These are phyloP conservation scores for Apistogramma diplotaenia DNA, from an alignment of 2,113 vertebrate genomes.

Conservation along the genomic window DNA sequence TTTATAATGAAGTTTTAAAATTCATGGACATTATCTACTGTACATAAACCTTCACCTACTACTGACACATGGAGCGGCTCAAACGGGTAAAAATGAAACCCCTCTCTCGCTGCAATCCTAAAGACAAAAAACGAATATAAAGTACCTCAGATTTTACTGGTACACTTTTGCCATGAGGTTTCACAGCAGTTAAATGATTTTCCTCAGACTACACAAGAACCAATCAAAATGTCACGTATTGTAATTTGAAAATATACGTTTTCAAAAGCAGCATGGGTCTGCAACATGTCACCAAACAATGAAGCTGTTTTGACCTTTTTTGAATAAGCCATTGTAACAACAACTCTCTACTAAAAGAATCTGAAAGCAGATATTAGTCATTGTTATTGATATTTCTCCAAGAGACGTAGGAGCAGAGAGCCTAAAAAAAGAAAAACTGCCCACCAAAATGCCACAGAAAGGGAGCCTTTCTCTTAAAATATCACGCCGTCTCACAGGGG, in stretches of 20 bases:
- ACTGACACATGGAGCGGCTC: background rate
- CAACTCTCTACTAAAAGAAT: slow-evolving; percentile 8
- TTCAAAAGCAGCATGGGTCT: background rate
- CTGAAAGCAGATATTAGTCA: slow-evolving; percentile 45
- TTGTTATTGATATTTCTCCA: slow-evolving; percentile 35
- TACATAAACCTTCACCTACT: background rate
- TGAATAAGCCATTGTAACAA: slow-evolving; percentile 25
- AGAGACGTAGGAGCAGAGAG: slow-evolving; percentile 5
- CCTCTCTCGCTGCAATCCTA: background rate
- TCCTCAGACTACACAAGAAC: background rate
- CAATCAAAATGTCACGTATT: background rate
- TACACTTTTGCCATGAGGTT: background rate
- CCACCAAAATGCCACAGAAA: slow-evolving; percentile 17
- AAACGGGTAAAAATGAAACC: background rate
- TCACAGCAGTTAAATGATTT: background rate
- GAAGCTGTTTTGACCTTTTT: slow-evolving; percentile 1
- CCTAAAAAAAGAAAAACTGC: slow-evolving; percentile 28
- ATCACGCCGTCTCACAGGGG: slow-evolving; percentile 10
- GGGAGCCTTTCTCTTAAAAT: slow-evolving; percentile 37
- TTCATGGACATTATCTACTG: background rate
- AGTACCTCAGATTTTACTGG: background rate
- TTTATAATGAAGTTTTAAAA: background rate
- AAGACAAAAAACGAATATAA: background rate
- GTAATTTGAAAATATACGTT: slow-evolving; percentile 15
- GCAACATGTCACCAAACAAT: background rate